Evolutionary conservation across 2,888 invertebrate genomes (phyloP), one percentile per base, ranked within the genome.

Genomic region (Ectemnius cavifrons): DNA sequence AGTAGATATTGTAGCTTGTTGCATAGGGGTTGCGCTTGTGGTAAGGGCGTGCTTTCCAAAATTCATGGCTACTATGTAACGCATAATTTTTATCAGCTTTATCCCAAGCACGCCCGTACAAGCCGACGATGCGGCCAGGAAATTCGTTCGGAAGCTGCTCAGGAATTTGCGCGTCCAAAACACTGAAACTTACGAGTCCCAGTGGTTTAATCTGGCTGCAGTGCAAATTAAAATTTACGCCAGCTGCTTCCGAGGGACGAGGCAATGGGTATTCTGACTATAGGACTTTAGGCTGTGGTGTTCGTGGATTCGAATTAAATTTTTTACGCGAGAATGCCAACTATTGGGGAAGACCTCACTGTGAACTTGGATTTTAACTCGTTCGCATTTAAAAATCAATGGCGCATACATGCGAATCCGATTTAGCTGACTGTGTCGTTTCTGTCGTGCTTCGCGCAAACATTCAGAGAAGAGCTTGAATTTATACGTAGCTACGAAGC

Each of bases 301-400:
- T 57, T 63, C 70, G 61, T 46, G 57, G 62, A 64, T 45, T 67
- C 64, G 65, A 75, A 75, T 77, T 59, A 64, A 77, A 77, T 71
- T 75, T n/a, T 56, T 46, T 2, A 2, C 65, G 71, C 1, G 37
- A 37, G 62, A 58, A 57, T 28, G 65, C 67, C 64, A 71, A 75
- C 75, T 68, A 77, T 75, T 63, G 70, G 67, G 67, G 64, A 66
- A 63, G 46, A 47, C 59, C 8, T 20, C 52, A 16, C 37, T 6
- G 18, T 18, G 45, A 3, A 63, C 23, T 23, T 18, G 52, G 23
- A 20, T 57, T 6, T 46, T 28, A 66, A 45, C 18, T 58, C 62
- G 74, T 4, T 47, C 20, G 28, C n/a, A 46, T 75, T 75, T 68
- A 72, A 77, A 75, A 77, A 77, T 75, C 77, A 77, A 72, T 75